These are phyloP conservation scores for Porites lobata DNA, from an alignment of 92 coral and sea anemone genomes.

Conservation along the genomic window DNA sequence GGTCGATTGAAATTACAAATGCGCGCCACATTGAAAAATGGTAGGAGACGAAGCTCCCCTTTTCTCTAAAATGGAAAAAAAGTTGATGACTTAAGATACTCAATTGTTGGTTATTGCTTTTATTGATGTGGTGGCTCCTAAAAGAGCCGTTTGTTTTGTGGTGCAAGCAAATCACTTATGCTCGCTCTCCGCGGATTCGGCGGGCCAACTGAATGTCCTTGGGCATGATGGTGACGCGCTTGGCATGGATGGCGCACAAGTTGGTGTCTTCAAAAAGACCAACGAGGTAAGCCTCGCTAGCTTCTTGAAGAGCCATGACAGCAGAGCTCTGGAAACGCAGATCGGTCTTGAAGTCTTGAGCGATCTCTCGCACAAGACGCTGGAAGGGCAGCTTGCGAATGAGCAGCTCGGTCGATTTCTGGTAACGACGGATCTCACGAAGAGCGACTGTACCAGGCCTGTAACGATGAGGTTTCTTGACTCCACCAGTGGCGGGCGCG, in stretches of 20 bases:
- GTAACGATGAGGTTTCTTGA: slow-evolving; percentile 93
- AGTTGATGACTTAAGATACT: slow-evolving; percentile 3
- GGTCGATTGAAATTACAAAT: too few species aligned
- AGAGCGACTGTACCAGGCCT: slow-evolving; percentile 94
- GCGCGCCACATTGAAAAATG: too few species aligned
- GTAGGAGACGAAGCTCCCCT: too few species aligned
- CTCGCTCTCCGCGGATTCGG: slow-evolving; percentile 86
- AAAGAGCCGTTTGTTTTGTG: background rate
- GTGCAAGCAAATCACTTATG: background rate
- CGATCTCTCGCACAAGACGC: slow-evolving; percentile 92
- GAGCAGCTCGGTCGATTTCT: slow-evolving; percentile 89
- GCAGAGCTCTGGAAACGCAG: slow-evolving; percentile 91
- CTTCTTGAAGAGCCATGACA: slow-evolving; percentile 91
- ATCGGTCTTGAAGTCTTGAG: slow-evolving; percentile 89
- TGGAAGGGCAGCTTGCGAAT: slow-evolving; percentile 95
- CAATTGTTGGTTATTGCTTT: slow-evolving; percentile 7
- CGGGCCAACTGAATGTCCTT: slow-evolving; percentile 95
- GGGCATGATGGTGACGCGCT: slow-evolving; percentile 94
- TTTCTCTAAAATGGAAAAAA: too few species aligned
- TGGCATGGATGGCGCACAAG: slow-evolving; percentile 97
- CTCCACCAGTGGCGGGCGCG: slow-evolving; percentile 99
- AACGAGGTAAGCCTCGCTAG: slow-evolving; percentile 92
- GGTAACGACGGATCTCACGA: slow-evolving; percentile 92
- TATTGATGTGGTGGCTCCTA: slow-evolving; percentile 77
- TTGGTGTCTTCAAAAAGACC: slow-evolving; percentile 94